Conservation (phyloP, 2,113 vertebrate species). For the Heterotilapia buettikoferi region DNA sequence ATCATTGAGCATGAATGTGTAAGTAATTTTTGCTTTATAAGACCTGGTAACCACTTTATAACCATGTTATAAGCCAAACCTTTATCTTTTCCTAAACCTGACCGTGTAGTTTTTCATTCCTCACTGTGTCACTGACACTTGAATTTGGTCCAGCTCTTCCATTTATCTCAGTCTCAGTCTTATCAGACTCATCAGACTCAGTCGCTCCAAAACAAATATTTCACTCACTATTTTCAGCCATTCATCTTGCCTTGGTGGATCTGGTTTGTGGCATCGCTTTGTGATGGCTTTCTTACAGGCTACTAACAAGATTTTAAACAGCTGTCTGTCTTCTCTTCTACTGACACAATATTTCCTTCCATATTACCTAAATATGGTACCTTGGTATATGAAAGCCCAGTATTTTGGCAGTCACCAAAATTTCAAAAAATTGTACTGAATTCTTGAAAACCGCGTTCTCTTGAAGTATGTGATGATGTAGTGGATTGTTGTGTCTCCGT, state of each 20-base stretch:
- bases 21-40: background rate
- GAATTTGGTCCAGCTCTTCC: background rate
- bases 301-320: background rate
- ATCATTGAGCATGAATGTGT: background rate
- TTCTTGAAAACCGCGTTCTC: fast-evolving
- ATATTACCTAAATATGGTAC: background rate
- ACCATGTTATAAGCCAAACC: fast-evolving
- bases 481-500: background rate
- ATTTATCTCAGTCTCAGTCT: background rate
- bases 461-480: background rate
- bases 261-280: background rate
- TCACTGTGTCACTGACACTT: background rate
- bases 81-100: background rate
- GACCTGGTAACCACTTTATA: fast-evolving
- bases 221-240: fast-evolving
- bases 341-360: background rate
- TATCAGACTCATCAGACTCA: background rate
- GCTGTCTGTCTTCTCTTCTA: background rate
- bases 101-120: background rate
- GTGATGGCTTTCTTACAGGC: background rate
- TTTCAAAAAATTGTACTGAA: background rate
- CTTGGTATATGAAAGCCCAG: background rate
- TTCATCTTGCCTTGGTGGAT: fast-evolving
- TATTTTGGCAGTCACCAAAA: background rate
- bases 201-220: background rate